Base-by-base conservation (phyloP, 1,140 invertebrate species). In the Zophobas atratus region DNA sequence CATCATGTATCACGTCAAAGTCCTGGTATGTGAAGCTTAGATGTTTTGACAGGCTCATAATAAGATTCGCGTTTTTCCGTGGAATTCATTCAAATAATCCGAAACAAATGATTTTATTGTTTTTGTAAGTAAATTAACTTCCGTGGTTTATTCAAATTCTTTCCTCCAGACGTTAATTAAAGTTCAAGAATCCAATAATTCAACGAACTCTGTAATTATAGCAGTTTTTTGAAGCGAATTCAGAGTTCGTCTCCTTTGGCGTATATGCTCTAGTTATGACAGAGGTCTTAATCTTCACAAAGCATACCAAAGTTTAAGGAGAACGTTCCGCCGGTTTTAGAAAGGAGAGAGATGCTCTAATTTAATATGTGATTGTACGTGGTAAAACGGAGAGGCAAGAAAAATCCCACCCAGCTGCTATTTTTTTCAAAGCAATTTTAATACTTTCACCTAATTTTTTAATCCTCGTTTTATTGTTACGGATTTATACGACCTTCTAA, bases 371-470 rank as follows among this genome's bases (percentile, higher is more conserved):
- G 60, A 67, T 67, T 67, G 60, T 67, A 67, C 33, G 43, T 67
- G 32, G 60, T 43, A 20, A 5, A 43, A 67, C 43, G 41, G 39
- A 67, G 60, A 41, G 60, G 6, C 60, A 43, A 20, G 8, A 60
- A 60, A 67, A 46, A 43, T 67, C 60, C 60, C 60, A 67, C 38
- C 60, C 60, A 43, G 39, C 43, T 67, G 20, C 60, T 67, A 41
- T 43, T 67, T 67, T 63, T 63, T 63, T 20, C 20, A 36, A 38
- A 36, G 57, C 57, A 63, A 63, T 63, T 63, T 63, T 67, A 67
- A 43, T 67, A 67, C 60, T 67, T 67, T 67, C 60, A 67, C 60
- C 60, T 67, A 67, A 67, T 67, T 67, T 67, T 57, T 67, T 67
- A 43, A 67, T 43, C 39, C 43, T 67, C 39, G 60, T 67, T 67